Evolutionary conservation across 2,113 vertebrate genomes (phyloP).

Genomic region (Bothrops jararaca): DNA sequence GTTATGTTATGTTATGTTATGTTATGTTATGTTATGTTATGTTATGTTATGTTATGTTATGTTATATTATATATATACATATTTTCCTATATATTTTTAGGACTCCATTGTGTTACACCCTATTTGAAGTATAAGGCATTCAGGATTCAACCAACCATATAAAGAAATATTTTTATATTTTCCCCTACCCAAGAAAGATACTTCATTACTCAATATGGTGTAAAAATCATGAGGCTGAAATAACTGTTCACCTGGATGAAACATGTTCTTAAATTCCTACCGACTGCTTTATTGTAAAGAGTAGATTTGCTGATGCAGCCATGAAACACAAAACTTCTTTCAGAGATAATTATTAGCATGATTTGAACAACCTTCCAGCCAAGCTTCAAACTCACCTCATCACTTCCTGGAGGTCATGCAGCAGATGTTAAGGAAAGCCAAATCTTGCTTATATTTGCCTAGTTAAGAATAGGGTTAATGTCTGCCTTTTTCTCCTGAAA

Average conservation of each 20-base stretch:
- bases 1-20: too few relatives aligned
- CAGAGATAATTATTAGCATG: background rate
- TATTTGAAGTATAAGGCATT: background rate
- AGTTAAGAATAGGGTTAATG: slow-evolving; percentile 11
- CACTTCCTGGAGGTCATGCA: slow-evolving; percentile 28
- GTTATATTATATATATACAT: too few relatives aligned
- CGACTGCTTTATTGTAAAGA: background rate
- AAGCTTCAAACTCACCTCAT: slow-evolving; percentile 4
- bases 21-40: too few relatives aligned
- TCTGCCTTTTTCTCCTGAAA: background rate
- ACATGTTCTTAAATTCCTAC: background rate
- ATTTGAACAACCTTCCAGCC: background rate
- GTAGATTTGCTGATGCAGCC: slow-evolving; percentile 6
- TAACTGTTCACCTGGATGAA: background rate
- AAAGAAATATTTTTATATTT: background rate
- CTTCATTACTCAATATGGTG: background rate
- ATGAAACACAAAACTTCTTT: background rate
- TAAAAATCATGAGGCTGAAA: background rate
- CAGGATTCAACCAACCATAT: too few relatives aligned
- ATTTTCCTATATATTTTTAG: background rate
- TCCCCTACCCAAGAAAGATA: background rate
- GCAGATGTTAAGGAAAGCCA: background rate
- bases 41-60: too few relatives aligned
- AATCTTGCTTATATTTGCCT: background rate
- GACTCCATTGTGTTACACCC: background rate